These are phyloP conservation scores for Proterorhinus semilunaris DNA, from an alignment of 2,113 vertebrate species.

Conservation along the genomic window DNA sequence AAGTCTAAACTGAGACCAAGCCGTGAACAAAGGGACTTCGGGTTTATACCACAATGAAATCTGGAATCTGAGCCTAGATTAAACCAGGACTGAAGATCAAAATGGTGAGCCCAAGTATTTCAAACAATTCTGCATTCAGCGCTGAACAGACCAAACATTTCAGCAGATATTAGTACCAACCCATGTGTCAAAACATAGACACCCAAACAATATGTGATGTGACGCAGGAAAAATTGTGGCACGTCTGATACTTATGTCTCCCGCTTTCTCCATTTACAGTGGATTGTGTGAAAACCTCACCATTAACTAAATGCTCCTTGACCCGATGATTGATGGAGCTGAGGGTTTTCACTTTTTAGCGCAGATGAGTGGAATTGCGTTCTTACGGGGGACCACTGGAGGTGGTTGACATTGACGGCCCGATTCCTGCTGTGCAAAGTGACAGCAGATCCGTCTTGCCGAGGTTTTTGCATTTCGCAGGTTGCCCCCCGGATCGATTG, in stretches of 20 bases:
- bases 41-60: not conserved
- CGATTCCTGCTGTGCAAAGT: conserved; percentile 70
- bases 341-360: conserved; percentile 64
- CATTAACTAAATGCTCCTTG: conserved; percentile 68
- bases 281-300: conserved; percentile 58
- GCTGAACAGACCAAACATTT: conserved; percentile 41
- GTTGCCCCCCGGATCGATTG: conserved; percentile 58
- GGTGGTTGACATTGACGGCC: conserved; percentile 63
- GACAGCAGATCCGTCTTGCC: conserved; percentile 70
- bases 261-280: not conserved
- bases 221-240: too few relatives aligned
- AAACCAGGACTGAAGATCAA: not conserved
- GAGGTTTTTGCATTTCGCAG: conserved; percentile 68
- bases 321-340: conserved; percentile 73
- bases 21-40: too few relatives aligned
- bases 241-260: too few relatives aligned
- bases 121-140: not conserved
- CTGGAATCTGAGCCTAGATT: not conserved
- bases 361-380: conserved; percentile 62
- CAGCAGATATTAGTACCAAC: too few relatives aligned
- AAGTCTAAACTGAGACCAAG: too few relatives aligned
- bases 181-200: too few relatives aligned
- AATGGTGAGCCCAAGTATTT: not conserved
- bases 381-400: conserved; percentile 35
- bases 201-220: too few relatives aligned